These are phyloP conservation scores for Cataglyphis rosenhaueri DNA, from an alignment of 2,888 invertebrate genomes.

Conservation along the genomic window DNA sequence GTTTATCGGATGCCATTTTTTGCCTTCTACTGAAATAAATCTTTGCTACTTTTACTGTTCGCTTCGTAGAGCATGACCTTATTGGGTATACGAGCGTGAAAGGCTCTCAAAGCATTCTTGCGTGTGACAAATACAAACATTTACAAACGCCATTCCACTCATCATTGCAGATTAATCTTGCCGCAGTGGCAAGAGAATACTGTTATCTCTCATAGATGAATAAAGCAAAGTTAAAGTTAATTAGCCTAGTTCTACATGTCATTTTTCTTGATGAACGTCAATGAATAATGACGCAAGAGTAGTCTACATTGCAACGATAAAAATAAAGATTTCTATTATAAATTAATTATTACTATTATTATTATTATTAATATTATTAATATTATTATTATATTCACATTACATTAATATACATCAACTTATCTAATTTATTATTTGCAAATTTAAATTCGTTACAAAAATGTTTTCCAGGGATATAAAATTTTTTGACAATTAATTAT, in stretches of 20 bases:
- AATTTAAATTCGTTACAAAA: background rate
- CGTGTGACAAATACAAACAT: slow-evolving; percentile 83
- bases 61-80: slow-evolving; percentile 41
- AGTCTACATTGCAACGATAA: background rate
- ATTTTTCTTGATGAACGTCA: background rate
- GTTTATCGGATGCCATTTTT: background rate
- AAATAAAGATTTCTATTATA: background rate
- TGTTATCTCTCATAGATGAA: slow-evolving; percentile 29
- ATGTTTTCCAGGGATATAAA: background rate
- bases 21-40: slow-evolving; percentile 25
- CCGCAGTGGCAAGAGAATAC: slow-evolving; percentile 53
- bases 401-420: background rate
- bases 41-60: slow-evolving; percentile 46
- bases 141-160: slow-evolving; percentile 70
- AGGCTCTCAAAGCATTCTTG: slow-evolving; percentile 76
- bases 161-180: slow-evolving; percentile 68
- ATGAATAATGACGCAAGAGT: background rate
- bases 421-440: slow-evolving; percentile 1
- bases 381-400: background rate
- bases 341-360: background rate
- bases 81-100: slow-evolving; percentile 51
- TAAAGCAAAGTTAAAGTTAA: slow-evolving; percentile 31
- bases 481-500: background rate
- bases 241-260: slow-evolving; percentile 5
- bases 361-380: background rate